phyloP scores from a whole-genome alignment of 1,140 invertebrate genomes.

The Hydropsyche tenuis region DNA sequence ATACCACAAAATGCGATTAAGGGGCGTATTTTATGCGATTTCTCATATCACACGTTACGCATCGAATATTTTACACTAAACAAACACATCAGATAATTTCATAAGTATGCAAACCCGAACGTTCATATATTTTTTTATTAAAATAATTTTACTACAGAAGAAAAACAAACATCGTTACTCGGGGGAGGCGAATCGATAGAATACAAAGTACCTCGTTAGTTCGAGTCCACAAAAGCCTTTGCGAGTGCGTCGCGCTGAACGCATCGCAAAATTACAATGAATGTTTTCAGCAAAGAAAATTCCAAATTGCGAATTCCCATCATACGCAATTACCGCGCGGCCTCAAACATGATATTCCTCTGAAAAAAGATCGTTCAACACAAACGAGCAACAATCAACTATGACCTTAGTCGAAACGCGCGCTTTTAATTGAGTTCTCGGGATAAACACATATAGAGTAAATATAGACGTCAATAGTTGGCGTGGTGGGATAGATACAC shows the following conservation, averaged over 20 bases:
- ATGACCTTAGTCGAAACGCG: too few relatives aligned
- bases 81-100: background rate
- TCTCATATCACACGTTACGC: background rate
- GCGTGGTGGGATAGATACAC: background rate
- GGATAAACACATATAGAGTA: background rate
- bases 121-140: background rate
- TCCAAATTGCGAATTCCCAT: too few relatives aligned
- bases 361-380: too few relatives aligned
- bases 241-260: background rate
- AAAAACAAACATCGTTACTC: background rate
- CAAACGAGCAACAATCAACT: too few relatives aligned
- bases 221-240: background rate
- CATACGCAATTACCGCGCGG: too few relatives aligned
- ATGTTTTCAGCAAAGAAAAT: too few relatives aligned
- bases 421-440: too few relatives aligned
- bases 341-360: too few relatives aligned
- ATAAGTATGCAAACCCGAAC: background rate
- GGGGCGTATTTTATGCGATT: background rate
- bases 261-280: background rate
- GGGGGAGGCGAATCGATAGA: background rate
- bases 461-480: conserved; percentile 8
- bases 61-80: background rate
- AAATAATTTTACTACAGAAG: background rate
- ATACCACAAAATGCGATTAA: background rate
- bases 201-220: background rate